phyloP scores from a whole-genome alignment of 2,797 vertebrate species.

The Huso huso region DNA sequence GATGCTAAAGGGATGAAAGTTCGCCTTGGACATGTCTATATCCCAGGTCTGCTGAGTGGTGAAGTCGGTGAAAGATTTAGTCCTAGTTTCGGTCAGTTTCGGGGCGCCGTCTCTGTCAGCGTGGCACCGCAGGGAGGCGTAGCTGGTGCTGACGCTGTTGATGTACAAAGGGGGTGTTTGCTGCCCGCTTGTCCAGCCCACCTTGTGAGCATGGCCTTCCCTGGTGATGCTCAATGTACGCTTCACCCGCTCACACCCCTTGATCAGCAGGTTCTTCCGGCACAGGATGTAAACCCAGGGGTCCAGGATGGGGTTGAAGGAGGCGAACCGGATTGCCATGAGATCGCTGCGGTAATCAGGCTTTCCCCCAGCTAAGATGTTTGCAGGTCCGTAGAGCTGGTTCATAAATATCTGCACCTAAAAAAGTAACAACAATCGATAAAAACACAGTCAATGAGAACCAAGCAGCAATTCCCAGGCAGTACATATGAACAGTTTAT shows the following conservation, averaged over 20 bases:
- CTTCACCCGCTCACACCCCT: slow-evolving; percentile 55
- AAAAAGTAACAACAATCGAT: slow-evolving; percentile 5
- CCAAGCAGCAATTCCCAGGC: not conserved
- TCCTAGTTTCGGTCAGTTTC: slow-evolving; percentile 18
- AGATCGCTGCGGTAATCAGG: slow-evolving; percentile 58
- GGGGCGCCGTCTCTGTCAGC: slow-evolving; percentile 32
- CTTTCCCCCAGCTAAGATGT: slow-evolving; percentile 49
- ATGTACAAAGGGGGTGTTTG: slow-evolving; percentile 47
- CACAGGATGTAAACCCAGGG: slow-evolving; percentile 74
- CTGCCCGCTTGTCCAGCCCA: slow-evolving; percentile 43
- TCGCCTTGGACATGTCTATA: slow-evolving; percentile 41
- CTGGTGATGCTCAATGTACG: slow-evolving; percentile 28
- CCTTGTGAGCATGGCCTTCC: slow-evolving; percentile 17
- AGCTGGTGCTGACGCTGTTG: slow-evolving; percentile 59
- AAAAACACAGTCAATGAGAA: not conserved
- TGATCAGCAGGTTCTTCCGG: slow-evolving; percentile 59
- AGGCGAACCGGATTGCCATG: slow-evolving; percentile 67
- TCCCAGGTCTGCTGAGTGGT: slow-evolving; percentile 56
- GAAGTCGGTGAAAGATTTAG: slow-evolving; percentile 49
- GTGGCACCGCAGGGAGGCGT: slow-evolving; percentile 49
- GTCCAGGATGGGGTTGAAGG: slow-evolving; percentile 70
- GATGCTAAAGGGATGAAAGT: slow-evolving; percentile 64
- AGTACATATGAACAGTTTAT: not conserved
- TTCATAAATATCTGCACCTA: slow-evolving; percentile 70
- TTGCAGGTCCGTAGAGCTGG: slow-evolving; percentile 56